Evolutionary conservation across 2,113 vertebrate genomes (phyloP), one percentile per base, ranked within the genome.

Genomic region (Suricata suricatta): DNA sequence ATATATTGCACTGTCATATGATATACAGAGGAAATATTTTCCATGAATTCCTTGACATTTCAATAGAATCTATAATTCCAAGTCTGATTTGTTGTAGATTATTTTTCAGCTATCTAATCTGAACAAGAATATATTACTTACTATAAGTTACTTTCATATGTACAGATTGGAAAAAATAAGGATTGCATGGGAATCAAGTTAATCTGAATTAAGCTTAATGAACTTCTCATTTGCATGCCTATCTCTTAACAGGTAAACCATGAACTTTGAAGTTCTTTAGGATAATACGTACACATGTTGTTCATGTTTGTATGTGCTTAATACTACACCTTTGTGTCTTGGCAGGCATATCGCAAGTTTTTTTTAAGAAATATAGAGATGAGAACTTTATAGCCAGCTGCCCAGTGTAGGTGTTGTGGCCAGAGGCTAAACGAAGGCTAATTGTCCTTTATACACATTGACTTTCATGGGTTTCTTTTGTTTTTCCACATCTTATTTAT

Each of bases 41-140:
- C n/a, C 27, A 5, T 69, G 38, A 84, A 88, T 80, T 84, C 17
- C 2, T 76, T 88, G n/a, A 94, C 16, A 74, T 96, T 97, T 92
- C 41, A 87, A 54, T 25, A 83, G 50, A 72, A 86, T 64, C 29
- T 79, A 10, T 71, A 80, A 84, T 76, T 87, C 21, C 31, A 0
- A 7, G 38, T 85, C 38, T 82, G 66, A 83, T 60, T 60, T 54
- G 52, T 54, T 54, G 52, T 17, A 63, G 57, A 83, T 27, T 52
- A 25, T 35, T 91, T 54, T 82, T 76, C n/a, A 88, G 44, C 47
- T 13, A 33, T 83, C 25, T 44, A 68, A 89, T 77, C 25, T 77
- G 35, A 89, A 50, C 47, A 88, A 13, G 16, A 79, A 79, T 31
- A 69, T 13, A 88, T 80, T 84, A 74, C 68, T 63, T 88, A 1